Percentiles rank a stretch among this genome's conserved stretches.
phyloP scores from a whole-genome alignment of 2,888 invertebrate species.

The Dione juno region DNA sequence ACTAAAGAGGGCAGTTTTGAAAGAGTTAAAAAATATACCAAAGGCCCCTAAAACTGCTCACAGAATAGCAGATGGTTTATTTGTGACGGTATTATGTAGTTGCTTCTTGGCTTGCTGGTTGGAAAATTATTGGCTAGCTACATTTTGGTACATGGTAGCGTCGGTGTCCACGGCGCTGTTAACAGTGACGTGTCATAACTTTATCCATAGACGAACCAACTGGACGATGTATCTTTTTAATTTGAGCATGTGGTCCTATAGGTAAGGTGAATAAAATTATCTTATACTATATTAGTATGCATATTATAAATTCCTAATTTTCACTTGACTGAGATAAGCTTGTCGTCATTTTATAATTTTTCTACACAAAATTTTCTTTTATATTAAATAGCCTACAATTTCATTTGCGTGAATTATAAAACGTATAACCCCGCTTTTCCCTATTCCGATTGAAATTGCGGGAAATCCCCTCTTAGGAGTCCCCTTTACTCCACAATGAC shows the following conservation, averaged over 20 bases:
- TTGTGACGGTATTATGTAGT: constrained; percentile 61
- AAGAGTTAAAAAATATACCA: constrained; percentile 81
- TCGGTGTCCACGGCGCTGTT: constrained; percentile 84
- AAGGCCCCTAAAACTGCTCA: constrained; percentile 60
- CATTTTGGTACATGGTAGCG: constrained; percentile 70
- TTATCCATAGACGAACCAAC: constrained; percentile 89
- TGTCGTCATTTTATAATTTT: too few species aligned
- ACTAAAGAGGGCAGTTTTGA: constrained; percentile 84
- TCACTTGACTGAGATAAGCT: too few species aligned
- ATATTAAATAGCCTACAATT: too few species aligned
- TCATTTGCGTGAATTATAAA: too few species aligned
- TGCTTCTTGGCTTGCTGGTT: constrained; percentile 57
- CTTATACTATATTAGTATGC: too few species aligned
- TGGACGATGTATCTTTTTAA: constrained; percentile 92
- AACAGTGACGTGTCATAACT: constrained; percentile 88
- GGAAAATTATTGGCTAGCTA: constrained; percentile 54
- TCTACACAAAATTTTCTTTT: too few species aligned
- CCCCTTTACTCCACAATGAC: too few species aligned
- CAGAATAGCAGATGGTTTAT: constrained; percentile 65
- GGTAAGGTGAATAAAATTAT: too few species aligned
- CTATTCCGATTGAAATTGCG: too few species aligned
- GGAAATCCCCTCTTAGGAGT: too few species aligned
- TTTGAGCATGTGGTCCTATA: constrained; percentile 83
- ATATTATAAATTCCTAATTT: too few species aligned
- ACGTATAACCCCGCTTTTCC: too few species aligned